These are phyloP conservation scores for Bellardia pandia DNA, from an alignment of 2,888 invertebrate genomes.

Conservation along the genomic window DNA sequence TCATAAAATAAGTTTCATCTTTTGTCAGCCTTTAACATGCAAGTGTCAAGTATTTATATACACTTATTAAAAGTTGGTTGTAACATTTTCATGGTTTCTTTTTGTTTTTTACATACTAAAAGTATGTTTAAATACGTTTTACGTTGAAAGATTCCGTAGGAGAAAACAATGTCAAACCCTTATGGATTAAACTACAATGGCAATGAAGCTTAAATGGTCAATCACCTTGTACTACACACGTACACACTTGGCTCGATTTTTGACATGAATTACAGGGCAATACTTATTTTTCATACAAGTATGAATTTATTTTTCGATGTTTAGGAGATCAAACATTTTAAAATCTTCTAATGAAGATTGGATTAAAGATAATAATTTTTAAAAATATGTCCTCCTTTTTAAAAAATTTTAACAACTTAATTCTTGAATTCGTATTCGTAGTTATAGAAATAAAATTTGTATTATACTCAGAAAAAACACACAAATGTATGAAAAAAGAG, in stretches of 20 bases:
- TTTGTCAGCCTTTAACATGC: conserved; percentile 28
- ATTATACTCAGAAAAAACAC: too few species aligned
- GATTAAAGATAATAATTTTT: too few species aligned
- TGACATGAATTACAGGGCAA: background rate
- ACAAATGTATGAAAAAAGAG: too few species aligned
- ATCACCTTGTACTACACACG: conserved; percentile 40
- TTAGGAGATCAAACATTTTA: too few species aligned
- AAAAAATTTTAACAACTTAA: too few species aligned
- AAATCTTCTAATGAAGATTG: too few species aligned
- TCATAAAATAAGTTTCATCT: too few species aligned
- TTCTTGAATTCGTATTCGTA: too few species aligned
- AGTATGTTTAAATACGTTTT: background rate
- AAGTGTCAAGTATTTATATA: conserved; percentile 40
- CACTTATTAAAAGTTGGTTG: background rate
- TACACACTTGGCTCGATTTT: background rate
- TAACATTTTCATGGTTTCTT: conserved; percentile 4
- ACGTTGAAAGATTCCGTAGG: background rate
- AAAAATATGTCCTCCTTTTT: too few species aligned
- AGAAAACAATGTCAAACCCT: background rate
- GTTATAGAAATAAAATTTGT: too few species aligned
- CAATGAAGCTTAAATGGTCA: conserved; percentile 52
- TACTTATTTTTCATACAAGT: background rate
- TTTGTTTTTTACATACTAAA: background rate
- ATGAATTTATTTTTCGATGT: too few species aligned
- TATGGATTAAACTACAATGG: conserved; percentile 33